Percentiles rank a stretch among this genome's conserved stretches.
Conservation (phyloP, 2,888 invertebrate species). For the Pseudeuparius sepicola region DNA sequence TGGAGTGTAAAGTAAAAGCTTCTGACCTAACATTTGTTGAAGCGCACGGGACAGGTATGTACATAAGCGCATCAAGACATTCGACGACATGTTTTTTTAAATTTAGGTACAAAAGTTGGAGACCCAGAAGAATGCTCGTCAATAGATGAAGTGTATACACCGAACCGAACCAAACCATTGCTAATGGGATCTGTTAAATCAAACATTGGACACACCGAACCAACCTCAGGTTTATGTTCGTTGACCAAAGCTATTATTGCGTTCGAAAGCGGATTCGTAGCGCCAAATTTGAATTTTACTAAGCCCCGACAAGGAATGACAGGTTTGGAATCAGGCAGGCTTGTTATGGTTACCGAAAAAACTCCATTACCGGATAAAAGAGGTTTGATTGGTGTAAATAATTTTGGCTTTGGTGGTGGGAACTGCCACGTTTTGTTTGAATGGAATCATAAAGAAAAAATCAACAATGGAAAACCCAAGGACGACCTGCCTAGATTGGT, state of each 20-base stretch:
- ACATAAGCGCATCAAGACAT: no score
- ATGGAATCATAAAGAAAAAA: conserved; percentile 49
- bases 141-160: conserved; percentile 69
- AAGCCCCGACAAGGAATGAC: conserved; percentile 42
- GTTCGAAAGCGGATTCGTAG: conserved; percentile 68
- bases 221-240: conserved; percentile 73
- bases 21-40: conserved; percentile 66
- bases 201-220: conserved; percentile 89
- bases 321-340: conserved; percentile 50
- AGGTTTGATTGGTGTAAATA: conserved; percentile 73
- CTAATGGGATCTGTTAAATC: conserved; percentile 87
- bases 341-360: conserved; percentile 63
- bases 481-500: conserved; percentile 66
- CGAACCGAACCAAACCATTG: conserved; percentile 57
- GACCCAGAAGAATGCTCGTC: conserved; percentile 88
- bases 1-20: conserved; percentile 62
- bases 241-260: conserved; percentile 62
- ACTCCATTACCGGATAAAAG: conserved; percentile 52
- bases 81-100: no score
- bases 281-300: conserved; percentile 75
- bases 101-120: conserved; percentile 61
- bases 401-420: conserved; percentile 90
- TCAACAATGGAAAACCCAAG: conserved; percentile 48
- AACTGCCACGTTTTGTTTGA: conserved; percentile 65
- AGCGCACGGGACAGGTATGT: conserved; percentile 71